phyloP scores from a whole-genome alignment of 2,113 vertebrate genomes.

The Progne subis region DNA sequence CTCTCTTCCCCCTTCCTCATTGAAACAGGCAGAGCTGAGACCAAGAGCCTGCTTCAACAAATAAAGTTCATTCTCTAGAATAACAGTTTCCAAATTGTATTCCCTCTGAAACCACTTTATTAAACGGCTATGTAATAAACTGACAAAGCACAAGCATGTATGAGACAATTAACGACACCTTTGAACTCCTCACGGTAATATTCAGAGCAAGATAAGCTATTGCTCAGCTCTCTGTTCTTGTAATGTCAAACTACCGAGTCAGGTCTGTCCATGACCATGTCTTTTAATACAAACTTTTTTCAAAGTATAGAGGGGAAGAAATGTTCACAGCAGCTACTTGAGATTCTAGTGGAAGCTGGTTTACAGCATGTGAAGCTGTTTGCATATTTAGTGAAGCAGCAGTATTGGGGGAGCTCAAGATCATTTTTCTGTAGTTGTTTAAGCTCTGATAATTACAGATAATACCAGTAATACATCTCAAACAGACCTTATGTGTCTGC shows the following conservation, averaged over 20 bases:
- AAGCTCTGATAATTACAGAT: background rate
- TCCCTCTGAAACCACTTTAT: background rate
- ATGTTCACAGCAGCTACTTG: background rate
- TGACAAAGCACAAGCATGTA: background rate
- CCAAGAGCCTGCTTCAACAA: background rate
- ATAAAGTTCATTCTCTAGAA: background rate
- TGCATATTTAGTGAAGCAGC: background rate
- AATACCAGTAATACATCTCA: background rate
- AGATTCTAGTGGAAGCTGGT: background rate
- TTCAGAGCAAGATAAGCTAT: background rate
- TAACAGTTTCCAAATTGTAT: background rate
- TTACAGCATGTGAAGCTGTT: background rate
- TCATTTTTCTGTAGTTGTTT: background rate
- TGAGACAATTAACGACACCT: background rate
- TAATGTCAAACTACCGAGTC: background rate
- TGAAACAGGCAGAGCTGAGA: background rate
- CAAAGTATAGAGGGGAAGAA: background rate
- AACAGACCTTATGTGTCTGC: background rate
- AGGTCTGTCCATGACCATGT: fast-evolving
- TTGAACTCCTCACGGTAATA: background rate
- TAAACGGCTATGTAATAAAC: background rate
- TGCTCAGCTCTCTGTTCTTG: background rate
- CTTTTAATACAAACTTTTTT: background rate
- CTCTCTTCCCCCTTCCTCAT: background rate
- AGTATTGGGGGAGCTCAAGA: background rate